phyloP scores from a whole-genome alignment of 2,888 invertebrate species.

The Linyphia triangularis region DNA sequence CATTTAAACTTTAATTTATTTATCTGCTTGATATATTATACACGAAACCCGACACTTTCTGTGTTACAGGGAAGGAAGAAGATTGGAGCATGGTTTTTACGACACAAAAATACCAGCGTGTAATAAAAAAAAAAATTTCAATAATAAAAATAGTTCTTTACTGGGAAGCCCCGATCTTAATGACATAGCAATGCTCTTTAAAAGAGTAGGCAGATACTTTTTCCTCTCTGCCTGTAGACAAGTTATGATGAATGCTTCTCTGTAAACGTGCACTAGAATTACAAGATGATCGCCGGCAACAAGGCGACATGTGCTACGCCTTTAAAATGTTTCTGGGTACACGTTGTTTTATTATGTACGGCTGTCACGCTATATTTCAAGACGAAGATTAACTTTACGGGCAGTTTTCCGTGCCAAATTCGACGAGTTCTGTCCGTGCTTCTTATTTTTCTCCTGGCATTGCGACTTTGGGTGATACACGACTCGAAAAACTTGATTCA shows the following conservation, averaged over 20 bases:
- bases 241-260: constrained; percentile 68
- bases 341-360: constrained; percentile 63
- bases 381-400: constrained; percentile 24
- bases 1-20: too few species aligned
- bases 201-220: constrained; percentile 1
- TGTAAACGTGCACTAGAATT: constrained; percentile 58
- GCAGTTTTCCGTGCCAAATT: background rate
- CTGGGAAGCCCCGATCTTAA: background rate
- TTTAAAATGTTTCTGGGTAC: constrained; percentile 53
- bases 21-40: too few species aligned
- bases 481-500: constrained; percentile 32
- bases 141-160: background rate
- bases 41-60: too few species aligned
- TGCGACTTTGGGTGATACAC: background rate
- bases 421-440: background rate
- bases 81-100: too few species aligned
- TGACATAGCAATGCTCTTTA: constrained; percentile 38
- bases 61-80: too few species aligned
- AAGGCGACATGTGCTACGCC: constrained; percentile 47
- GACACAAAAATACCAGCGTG: too few species aligned
- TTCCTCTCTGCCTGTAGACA: constrained; percentile 42
- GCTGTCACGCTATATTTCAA: constrained; percentile 55
- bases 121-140: too few species aligned
- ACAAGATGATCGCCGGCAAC: constrained; percentile 37
- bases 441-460: background rate